A percentile compares a stretch with the other conserved stretches of the same genome.
phyloP scores from a whole-genome alignment of 2,113 vertebrate species.

The Datnioides undecimradiatus region DNA sequence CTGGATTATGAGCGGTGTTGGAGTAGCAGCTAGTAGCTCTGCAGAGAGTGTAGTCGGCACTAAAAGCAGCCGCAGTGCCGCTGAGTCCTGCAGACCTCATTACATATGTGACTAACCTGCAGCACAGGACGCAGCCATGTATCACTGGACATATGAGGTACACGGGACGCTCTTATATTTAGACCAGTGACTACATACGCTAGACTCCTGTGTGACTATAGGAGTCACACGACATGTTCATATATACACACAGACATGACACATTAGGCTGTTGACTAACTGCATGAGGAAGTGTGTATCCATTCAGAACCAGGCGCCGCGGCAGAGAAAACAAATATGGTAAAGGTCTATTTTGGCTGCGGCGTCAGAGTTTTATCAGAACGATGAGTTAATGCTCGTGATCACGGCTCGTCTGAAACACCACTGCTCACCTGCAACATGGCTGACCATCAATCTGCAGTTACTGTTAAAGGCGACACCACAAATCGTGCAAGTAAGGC shows the following conservation, averaged over 20 bases:
- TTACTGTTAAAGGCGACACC: too few relatives aligned
- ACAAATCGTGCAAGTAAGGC: too few relatives aligned
- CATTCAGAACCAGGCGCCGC: slow-evolving; percentile 6
- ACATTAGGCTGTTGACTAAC: slow-evolving; percentile 70
- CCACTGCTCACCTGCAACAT: too few relatives aligned
- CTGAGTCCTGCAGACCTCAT: neutral
- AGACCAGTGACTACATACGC: slow-evolving; percentile 53
- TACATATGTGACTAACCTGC: slow-evolving; percentile 14
- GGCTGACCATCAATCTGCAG: neutral
- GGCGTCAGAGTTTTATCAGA: slow-evolving; percentile 4
- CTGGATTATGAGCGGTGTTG: neutral
- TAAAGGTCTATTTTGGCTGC: slow-evolving; percentile 20
- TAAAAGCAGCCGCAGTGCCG: neutral
- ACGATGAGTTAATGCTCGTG: neutral
- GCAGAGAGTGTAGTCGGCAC: neutral
- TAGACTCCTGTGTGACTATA: slow-evolving; percentile 59
- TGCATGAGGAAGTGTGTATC: slow-evolving; percentile 64
- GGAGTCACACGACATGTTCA: slow-evolving; percentile 74
- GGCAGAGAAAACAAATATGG: slow-evolving; percentile 15
- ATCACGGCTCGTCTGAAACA: neutral
- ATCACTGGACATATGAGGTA: slow-evolving; percentile 65
- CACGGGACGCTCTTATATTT: slow-evolving; percentile 62
- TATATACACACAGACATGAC: slow-evolving; percentile 66
- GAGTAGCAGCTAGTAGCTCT: neutral
- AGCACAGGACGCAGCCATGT: slow-evolving; percentile 26